Conservation (phyloP, 2,888 invertebrate species). For the Meteorus colon region DNA sequence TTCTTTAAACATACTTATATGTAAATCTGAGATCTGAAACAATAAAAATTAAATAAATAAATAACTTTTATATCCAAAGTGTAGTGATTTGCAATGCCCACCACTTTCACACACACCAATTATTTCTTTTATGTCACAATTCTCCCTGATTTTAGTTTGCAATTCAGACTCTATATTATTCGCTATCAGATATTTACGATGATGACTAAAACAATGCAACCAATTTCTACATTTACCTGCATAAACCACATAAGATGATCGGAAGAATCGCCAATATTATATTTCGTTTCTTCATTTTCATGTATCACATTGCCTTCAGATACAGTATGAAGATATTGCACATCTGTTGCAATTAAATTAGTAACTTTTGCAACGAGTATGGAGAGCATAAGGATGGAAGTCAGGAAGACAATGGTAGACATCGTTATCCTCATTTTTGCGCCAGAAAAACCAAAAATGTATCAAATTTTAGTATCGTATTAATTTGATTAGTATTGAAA, state of each 20-base stretch:
- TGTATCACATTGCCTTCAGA: neutral
- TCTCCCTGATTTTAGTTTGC: too few species aligned
- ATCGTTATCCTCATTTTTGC: conserved; percentile 79
- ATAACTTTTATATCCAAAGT: neutral
- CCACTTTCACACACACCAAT: too few species aligned
- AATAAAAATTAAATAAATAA: conserved; percentile 31
- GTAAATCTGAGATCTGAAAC: conserved; percentile 89
- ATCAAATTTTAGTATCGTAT: neutral
- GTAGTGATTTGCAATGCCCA: neutral
- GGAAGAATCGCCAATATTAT: conserved; percentile 75
- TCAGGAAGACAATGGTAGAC: conserved; percentile 77
- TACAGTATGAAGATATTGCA: conserved; percentile 48
- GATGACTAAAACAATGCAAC: too few species aligned
- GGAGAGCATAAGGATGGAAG: conserved; percentile 79
- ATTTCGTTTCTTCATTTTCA: conserved; percentile 57
- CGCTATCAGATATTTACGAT: too few species aligned
- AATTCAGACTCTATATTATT: too few species aligned
- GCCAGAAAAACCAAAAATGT: neutral
- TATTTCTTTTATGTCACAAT: too few species aligned
- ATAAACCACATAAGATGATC: conserved; percentile 84
- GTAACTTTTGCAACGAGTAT: conserved; percentile 82
- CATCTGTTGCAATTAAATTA: conserved; percentile 75
- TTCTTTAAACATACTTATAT: conserved; percentile 89
- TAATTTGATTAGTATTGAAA: neutral
- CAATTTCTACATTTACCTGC: conserved; percentile 76